These are phyloP conservation scores for Philhelius pedissequus DNA, from an alignment of 2,888 invertebrate species.

Conservation along the genomic window DNA sequence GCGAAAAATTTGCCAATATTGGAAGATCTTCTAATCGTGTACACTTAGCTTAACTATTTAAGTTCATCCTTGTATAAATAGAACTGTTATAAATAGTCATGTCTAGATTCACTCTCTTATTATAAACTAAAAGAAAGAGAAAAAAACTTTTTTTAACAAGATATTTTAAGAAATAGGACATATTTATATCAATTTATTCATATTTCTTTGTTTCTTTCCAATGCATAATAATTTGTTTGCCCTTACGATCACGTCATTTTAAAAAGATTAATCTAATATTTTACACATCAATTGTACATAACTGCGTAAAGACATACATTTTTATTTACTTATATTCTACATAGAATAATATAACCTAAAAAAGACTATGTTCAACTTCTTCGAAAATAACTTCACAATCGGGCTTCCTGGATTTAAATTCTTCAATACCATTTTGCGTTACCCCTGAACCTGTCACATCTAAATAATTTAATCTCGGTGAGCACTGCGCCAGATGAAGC, in stretches of 20 bases:
- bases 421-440: conserved; percentile 81
- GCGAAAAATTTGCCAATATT: too few species aligned
- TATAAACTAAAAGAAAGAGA: neutral
- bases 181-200: neutral
- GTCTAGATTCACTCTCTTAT: too few species aligned
- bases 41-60: too few species aligned
- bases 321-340: conserved; percentile 4
- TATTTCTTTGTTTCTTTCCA: neutral
- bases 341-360: neutral
- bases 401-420: conserved; percentile 82
- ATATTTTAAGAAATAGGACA: too few species aligned
- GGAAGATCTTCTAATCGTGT: too few species aligned
- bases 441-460: conserved; percentile 86
- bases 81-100: too few species aligned
- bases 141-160: too few species aligned
- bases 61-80: too few species aligned
- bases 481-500: conserved; percentile 82
- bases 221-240: neutral
- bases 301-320: neutral
- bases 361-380: neutral
- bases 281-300: neutral
- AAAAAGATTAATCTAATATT: neutral
- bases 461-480: conserved; percentile 81
- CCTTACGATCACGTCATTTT: neutral
- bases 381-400: conserved; percentile 80